These are phyloP conservation scores for Lynx canadensis DNA, from an alignment of 2,113 vertebrate species.

Conservation along the genomic window DNA sequence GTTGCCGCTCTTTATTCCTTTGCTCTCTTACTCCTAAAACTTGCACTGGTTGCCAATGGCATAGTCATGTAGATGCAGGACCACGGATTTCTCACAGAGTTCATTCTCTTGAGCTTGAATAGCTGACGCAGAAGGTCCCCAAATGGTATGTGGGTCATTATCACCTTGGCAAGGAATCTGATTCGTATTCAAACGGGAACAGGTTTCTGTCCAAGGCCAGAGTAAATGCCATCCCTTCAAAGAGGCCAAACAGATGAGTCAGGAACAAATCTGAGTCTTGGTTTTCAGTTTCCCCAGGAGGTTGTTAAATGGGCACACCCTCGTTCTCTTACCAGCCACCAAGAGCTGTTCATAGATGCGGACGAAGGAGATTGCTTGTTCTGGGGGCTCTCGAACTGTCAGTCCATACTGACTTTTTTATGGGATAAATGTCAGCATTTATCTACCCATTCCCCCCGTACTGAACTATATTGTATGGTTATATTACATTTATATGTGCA, in stretches of 20 bases:
- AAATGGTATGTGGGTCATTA: conserved; percentile 33
- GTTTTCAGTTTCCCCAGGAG: not conserved
- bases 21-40: conserved; percentile 26
- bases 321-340: not conserved
- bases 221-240: not conserved
- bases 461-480: not conserved
- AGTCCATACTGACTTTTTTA: not conserved
- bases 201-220: not conserved
- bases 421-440: not conserved
- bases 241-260: not conserved
- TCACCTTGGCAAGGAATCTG: conserved; percentile 44
- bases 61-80: not conserved
- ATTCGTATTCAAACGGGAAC: conserved; percentile 4
- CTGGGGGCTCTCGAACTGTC: not conserved
- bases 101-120: not conserved
- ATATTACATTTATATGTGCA: not conserved
- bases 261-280: not conserved
- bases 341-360: not conserved
- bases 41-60: not conserved
- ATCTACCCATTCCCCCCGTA: not conserved
- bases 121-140: not conserved
- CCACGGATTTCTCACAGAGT: not conserved
- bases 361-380: not conserved
- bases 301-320: not conserved
- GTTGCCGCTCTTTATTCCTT: not conserved